Evolutionary conservation across 1,140 invertebrate genomes (phyloP).

Genomic region (Riptortus pedestris): DNA sequence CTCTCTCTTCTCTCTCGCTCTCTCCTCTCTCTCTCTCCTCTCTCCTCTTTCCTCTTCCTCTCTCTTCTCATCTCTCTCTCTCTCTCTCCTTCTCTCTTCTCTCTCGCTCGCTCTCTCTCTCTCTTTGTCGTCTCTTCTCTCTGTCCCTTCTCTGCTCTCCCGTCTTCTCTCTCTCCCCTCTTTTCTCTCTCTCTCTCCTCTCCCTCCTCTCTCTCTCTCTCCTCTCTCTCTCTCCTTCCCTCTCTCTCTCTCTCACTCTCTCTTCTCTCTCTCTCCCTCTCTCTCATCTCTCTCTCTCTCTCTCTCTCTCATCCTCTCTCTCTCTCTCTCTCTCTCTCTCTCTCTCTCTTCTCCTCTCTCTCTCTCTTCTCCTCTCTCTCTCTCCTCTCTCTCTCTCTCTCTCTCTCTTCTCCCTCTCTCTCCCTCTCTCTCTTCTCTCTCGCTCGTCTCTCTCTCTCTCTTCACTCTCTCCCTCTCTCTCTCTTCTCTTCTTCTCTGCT

Average conservation of each 20-base stretch:
- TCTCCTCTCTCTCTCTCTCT: not conserved
- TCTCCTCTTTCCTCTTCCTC: not conserved
- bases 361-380: not conserved
- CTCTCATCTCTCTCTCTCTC: too few species aligned
- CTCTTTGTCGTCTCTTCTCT: not conserved
- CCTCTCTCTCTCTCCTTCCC: not conserved
- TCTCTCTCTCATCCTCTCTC: too few species aligned
- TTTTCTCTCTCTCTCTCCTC: not conserved
- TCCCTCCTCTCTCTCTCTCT: not conserved
- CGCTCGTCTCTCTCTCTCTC: too few species aligned
- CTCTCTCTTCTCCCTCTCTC: not conserved
- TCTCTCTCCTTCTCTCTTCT: not conserved
- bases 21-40: not conserved
- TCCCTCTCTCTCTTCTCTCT: not conserved
- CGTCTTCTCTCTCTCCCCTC: not conserved
- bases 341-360: not conserved
- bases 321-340: not conserved
- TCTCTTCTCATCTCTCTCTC: not conserved
- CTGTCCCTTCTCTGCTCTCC: not conserved
- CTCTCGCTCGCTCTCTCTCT: not conserved
- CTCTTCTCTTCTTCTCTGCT: not conserved
- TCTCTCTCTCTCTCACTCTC: conserved; percentile 11
- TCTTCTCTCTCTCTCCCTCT: not conserved
- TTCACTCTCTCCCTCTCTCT: not conserved
- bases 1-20: not conserved